phyloP scores from a whole-genome alignment of 1,140 invertebrate genomes.

The Dendrolimus punctatus region DNA sequence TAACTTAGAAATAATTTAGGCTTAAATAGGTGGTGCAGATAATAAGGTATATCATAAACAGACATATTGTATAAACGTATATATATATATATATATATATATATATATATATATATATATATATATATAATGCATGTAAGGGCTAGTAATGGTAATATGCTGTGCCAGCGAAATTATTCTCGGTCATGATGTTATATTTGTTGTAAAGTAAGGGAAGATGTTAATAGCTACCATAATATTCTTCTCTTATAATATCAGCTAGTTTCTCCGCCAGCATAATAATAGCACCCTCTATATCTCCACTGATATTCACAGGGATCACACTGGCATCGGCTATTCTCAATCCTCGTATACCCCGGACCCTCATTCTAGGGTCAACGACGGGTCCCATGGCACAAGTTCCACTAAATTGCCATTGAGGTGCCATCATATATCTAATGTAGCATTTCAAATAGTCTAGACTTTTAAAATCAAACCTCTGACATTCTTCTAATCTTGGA shows the following conservation, averaged over 20 bases:
- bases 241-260: slow-evolving; percentile 18
- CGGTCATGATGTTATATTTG: too few relatives aligned
- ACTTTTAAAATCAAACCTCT: background rate
- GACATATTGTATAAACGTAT: too few relatives aligned
- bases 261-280: slow-evolving; percentile 23
- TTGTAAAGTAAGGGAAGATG: too few relatives aligned
- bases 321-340: slow-evolving; percentile 31
- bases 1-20: too few relatives aligned
- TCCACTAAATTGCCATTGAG: slow-evolving; percentile 10
- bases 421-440: slow-evolving; percentile 6
- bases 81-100: too few relatives aligned
- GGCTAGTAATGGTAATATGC: too few relatives aligned
- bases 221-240: background rate
- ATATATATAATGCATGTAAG: too few relatives aligned
- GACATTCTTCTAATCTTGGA: slow-evolving; percentile 4
- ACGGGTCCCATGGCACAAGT: slow-evolving; percentile 15
- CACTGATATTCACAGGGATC: slow-evolving; percentile 3
- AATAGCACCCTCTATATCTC: slow-evolving; percentile 6
- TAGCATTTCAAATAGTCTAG: slow-evolving; percentile 18
- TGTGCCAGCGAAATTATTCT: too few relatives aligned
- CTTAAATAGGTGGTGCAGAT: too few relatives aligned
- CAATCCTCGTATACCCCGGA: slow-evolving; percentile 4
- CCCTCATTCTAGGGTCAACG: slow-evolving; percentile 8
- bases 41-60: too few relatives aligned
- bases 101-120: too few relatives aligned